phyloP scores from a whole-genome alignment of 2,113 vertebrate species.

The Casuarius casuarius region DNA sequence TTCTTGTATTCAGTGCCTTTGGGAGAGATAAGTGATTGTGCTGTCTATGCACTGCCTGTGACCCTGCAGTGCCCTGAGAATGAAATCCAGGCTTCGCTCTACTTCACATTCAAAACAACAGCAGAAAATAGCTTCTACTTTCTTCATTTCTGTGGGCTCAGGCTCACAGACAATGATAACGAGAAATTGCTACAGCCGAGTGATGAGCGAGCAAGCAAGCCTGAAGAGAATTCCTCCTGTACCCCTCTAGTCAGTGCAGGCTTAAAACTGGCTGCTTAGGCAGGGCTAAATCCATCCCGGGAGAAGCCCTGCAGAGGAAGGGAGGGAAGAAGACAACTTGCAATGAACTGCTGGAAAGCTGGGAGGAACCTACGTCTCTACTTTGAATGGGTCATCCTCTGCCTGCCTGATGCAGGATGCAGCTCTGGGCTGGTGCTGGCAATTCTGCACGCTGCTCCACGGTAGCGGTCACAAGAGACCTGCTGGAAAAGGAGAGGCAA shows the following conservation, averaged over 20 bases:
- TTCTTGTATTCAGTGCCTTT: not conserved
- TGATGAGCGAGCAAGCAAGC: not conserved
- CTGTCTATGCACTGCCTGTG: not conserved
- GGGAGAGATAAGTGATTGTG: slow-evolving; percentile 41
- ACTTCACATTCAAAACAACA: slow-evolving; percentile 58
- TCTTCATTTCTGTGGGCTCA: not conserved
- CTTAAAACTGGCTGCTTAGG: not conserved
- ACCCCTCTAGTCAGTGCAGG: not conserved
- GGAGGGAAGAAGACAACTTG: not conserved
- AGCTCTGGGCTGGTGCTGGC: not conserved
- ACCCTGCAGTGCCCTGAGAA: slow-evolving; percentile 34
- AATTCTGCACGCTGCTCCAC: not conserved
- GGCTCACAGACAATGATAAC: not conserved
- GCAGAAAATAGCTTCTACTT: slow-evolving; percentile 47
- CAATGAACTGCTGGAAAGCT: not conserved
- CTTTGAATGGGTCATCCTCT: not conserved
- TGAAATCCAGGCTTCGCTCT: slow-evolving; percentile 7
- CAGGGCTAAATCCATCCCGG: not conserved
- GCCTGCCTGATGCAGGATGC: not conserved
- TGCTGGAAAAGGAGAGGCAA: not conserved
- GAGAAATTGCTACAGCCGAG: not conserved
- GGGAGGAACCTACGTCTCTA: not conserved
- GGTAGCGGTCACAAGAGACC: not conserved
- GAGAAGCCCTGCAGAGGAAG: not conserved
- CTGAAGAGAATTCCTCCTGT: not conserved